Conservation (phyloP, 2,113 vertebrate species). For the Sebastes fasciatus region DNA sequence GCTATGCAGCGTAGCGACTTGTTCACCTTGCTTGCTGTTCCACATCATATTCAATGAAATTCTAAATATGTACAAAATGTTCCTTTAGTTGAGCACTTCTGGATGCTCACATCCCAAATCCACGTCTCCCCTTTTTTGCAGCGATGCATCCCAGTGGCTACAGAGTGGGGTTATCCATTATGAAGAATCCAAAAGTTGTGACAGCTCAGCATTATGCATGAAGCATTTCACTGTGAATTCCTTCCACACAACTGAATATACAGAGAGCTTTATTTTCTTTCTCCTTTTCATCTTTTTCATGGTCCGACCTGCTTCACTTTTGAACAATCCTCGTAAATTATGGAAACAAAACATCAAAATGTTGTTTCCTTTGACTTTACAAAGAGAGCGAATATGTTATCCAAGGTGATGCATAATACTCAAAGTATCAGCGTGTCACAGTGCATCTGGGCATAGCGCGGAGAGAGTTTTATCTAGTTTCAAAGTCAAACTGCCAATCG, state of each 20-base stretch:
- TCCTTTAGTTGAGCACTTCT: background rate
- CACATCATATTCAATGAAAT: background rate
- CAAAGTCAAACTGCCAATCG: conserved; percentile 75
- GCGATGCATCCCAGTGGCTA: conserved; percentile 14
- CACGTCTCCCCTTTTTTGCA: conserved; percentile 8
- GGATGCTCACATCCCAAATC: conserved; percentile 22
- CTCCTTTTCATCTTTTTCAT: conserved; percentile 16
- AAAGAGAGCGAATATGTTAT: conserved; percentile 9
- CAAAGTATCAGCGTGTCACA: conserved; percentile 20
- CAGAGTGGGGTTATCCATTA: conserved; percentile 41
- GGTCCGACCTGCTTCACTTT: conserved; percentile 15
- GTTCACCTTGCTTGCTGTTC: background rate
- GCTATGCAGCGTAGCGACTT: no score
- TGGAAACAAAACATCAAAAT: conserved; percentile 27
- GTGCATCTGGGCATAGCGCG: background rate
- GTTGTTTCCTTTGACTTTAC: conserved; percentile 21
- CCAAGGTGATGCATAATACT: conserved; percentile 34
- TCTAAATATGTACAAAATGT: background rate
- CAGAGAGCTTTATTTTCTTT: conserved; percentile 25
- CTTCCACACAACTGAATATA: conserved; percentile 28
- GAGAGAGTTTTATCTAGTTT: conserved; percentile 66
- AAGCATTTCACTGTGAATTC: conserved; percentile 46
- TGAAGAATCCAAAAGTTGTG: conserved; percentile 35
- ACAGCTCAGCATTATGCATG: conserved; percentile 46
- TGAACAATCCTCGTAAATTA: conserved; percentile 26